phyloP scores from a whole-genome alignment of 2,888 invertebrate genomes.

The Acanthosepion esculentum region DNA sequence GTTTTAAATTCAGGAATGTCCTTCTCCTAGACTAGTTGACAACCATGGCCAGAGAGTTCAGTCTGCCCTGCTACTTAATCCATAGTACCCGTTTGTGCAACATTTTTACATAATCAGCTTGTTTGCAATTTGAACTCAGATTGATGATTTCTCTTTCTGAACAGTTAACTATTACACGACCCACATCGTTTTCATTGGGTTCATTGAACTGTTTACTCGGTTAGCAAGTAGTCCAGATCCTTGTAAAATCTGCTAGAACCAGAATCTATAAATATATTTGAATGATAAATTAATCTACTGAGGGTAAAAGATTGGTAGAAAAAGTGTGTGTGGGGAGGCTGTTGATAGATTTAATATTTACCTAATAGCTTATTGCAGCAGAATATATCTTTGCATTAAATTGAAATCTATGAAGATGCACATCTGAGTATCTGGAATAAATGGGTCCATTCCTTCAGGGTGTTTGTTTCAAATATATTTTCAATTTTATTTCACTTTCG shows the following conservation, averaged over 20 bases:
- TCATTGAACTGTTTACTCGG: too few species aligned
- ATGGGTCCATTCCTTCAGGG: not conserved
- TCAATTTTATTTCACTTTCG: not conserved
- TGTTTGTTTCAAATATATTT: not conserved
- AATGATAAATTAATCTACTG: not conserved
- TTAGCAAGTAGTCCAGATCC: not conserved
- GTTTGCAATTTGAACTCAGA: too few species aligned
- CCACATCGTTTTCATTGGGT: too few species aligned
- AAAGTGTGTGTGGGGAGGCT: not conserved
- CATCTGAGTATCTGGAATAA: not conserved
- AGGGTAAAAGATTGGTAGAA: not conserved
- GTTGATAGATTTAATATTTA: not conserved
- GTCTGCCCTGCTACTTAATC: too few species aligned
- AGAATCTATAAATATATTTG: not conserved
- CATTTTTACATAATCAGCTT: too few species aligned
- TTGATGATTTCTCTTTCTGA: too few species aligned
- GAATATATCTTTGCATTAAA: not conserved
- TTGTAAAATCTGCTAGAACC: not conserved
- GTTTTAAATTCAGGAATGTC: too few species aligned
- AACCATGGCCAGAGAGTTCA: too few species aligned
- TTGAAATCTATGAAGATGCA: not conserved
- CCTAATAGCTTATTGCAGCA: not conserved
- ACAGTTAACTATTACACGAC: too few species aligned
- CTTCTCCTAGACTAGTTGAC: too few species aligned
- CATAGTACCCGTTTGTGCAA: too few species aligned